Conservation (phyloP, 2,113 vertebrate genomes). For the Oncorhynchus clarkii region DNA sequence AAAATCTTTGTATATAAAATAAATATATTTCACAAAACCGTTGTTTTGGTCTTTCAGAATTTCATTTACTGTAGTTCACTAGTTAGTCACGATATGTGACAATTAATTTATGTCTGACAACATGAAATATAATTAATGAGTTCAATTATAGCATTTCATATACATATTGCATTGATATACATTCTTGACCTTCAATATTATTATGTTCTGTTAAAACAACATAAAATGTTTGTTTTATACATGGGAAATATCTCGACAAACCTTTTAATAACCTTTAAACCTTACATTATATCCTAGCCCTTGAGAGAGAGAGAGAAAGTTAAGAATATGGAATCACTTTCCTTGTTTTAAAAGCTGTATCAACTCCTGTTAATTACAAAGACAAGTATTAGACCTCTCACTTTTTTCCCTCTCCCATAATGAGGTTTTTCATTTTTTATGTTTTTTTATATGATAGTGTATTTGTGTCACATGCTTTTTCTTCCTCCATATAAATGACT, state of each 20-base stretch:
- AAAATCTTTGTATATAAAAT: not conserved
- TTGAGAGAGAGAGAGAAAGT: constrained; percentile 4
- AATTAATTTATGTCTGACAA: too few species aligned
- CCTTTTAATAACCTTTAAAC: not conserved
- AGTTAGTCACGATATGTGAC: too few species aligned
- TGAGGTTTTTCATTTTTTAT: constrained; percentile 62
- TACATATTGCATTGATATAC: too few species aligned
- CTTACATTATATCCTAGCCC: not conserved
- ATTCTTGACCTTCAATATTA: too few species aligned
- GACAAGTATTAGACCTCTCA: constrained; percentile 44
- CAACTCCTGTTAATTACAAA: constrained; percentile 52
- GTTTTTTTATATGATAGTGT: constrained; percentile 28
- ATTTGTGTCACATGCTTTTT: constrained; percentile 55
- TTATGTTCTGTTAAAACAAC: not conserved
- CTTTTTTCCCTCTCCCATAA: constrained; percentile 57
- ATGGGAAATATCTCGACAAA: not conserved
- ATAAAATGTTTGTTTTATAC: not conserved
- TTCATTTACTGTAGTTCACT: not conserved
- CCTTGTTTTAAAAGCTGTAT: constrained; percentile 51
- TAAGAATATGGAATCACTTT: constrained; percentile 42
- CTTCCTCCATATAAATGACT: constrained; percentile 47
- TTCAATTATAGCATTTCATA: too few species aligned
- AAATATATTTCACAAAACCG: not conserved
- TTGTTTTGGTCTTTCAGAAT: not conserved
- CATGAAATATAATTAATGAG: not conserved